These are phyloP conservation scores for Gymnothorax javanicus DNA, from an alignment of 2,797 vertebrate species.

Conservation along the genomic window DNA sequence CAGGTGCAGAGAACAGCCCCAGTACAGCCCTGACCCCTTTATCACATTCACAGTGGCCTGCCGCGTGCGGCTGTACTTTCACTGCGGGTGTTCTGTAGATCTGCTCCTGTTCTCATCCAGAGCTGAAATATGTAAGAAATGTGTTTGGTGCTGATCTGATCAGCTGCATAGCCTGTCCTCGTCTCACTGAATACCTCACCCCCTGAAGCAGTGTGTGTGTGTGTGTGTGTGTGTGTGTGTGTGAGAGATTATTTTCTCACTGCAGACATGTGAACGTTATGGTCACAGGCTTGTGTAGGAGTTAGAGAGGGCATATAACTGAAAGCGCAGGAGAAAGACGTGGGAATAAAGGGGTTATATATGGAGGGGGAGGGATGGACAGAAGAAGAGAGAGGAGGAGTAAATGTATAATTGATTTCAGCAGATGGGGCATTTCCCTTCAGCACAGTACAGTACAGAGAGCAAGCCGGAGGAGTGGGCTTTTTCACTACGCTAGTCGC, in stretches of 20 bases:
- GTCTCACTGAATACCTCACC: background rate
- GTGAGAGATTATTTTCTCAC: too few relatives aligned
- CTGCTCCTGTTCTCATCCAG: background rate
- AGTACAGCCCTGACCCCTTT: too few relatives aligned
- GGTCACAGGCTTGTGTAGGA: too few relatives aligned
- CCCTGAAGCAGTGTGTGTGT: background rate
- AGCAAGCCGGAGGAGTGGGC: background rate
- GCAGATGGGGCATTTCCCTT: conserved; percentile 36
- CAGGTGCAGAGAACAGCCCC: too few relatives aligned
- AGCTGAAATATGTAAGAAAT: background rate
- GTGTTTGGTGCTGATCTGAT: background rate
- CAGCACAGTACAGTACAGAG: background rate
- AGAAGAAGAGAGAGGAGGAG: background rate
- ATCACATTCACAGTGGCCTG: too few relatives aligned
- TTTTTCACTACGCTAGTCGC: background rate
- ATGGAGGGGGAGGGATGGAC: conserved; percentile 5
- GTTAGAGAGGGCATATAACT: too few relatives aligned
- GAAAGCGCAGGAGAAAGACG: too few relatives aligned
- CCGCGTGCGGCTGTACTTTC: background rate
- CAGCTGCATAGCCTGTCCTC: background rate
- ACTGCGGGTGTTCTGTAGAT: too few relatives aligned
- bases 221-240: too few relatives aligned
- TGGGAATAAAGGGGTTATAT: too few relatives aligned
- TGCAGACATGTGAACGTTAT: too few relatives aligned
- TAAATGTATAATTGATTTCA: conserved; percentile 38